A percentile compares a stretch with the other conserved stretches of the same genome.
Conservation (phyloP, 2,797 vertebrate genomes). For the Podarcis lilfordi region DNA sequence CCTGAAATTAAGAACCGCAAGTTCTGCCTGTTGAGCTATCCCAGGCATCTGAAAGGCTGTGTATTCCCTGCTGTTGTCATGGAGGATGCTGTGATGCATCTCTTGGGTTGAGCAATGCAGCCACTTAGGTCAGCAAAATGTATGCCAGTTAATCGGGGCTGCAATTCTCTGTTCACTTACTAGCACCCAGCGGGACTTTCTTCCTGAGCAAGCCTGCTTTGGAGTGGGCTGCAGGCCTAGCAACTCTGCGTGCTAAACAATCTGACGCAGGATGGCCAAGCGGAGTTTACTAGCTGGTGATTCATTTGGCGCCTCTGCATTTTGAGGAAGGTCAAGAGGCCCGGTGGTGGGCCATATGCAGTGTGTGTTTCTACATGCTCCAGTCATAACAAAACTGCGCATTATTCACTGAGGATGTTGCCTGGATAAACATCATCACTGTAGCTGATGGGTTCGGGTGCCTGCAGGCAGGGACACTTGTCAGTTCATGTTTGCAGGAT, state of each 20-base stretch:
- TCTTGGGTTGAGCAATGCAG: no score
- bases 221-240: not conserved
- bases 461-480: not conserved
- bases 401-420: not conserved
- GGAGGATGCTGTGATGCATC: no score
- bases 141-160: not conserved
- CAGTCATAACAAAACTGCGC: not conserved
- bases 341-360: constrained; percentile 13
- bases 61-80: no score
- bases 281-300: not conserved
- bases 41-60: no score
- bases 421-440: not conserved
- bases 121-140: no score
- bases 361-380: not conserved
- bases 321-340: not conserved
- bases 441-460: not conserved
- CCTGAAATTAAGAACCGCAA: no score
- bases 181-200: not conserved
- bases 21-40: no score
- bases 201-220: not conserved
- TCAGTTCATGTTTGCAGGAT: not conserved
- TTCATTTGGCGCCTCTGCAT: constrained; percentile 5
- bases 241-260: not conserved
- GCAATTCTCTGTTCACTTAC: not conserved
- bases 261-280: not conserved